A percentile compares a stretch with the other conserved stretches of the same genome.
phyloP scores from a whole-genome alignment of 2,113 vertebrate genomes.

The Datnioides undecimradiatus region DNA sequence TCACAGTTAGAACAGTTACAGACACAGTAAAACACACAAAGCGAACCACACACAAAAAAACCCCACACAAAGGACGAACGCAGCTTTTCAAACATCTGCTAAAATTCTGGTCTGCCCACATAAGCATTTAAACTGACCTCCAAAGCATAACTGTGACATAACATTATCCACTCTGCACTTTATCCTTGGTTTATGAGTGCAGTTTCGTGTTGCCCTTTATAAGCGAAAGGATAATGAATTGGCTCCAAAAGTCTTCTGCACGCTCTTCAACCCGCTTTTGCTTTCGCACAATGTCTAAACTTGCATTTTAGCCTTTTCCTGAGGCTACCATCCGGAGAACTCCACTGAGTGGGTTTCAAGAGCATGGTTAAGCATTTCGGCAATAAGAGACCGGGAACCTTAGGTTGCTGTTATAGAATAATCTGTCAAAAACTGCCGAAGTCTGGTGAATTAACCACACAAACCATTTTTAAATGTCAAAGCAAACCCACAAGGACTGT shows the following conservation, averaged over 20 bases:
- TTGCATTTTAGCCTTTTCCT: conserved; percentile 3
- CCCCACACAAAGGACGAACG: neutral
- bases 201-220: conserved; percentile 35
- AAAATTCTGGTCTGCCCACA: neutral
- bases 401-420: neutral
- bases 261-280: conserved; percentile 2
- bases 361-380: neutral
- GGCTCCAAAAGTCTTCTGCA: conserved; percentile 5
- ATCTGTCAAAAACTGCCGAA: neutral
- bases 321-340: neutral
- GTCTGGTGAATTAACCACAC: neutral
- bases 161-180: conserved; percentile 11
- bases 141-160: conserved; percentile 4
- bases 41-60: too few relatives aligned
- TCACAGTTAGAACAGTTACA: neutral
- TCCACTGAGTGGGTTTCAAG: neutral
- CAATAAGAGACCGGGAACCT: neutral
- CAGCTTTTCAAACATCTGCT: neutral
- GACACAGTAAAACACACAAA: neutral
- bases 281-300: conserved; percentile 17
- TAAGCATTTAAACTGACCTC: conserved; percentile 27
- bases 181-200: conserved; percentile 14
- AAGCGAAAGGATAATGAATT: conserved; percentile 20
- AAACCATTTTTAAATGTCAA: conserved; percentile 32
- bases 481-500: neutral